Base-by-base conservation (phyloP, 2,888 invertebrate genomes). In the Hoplodrina ambigua region DNA sequence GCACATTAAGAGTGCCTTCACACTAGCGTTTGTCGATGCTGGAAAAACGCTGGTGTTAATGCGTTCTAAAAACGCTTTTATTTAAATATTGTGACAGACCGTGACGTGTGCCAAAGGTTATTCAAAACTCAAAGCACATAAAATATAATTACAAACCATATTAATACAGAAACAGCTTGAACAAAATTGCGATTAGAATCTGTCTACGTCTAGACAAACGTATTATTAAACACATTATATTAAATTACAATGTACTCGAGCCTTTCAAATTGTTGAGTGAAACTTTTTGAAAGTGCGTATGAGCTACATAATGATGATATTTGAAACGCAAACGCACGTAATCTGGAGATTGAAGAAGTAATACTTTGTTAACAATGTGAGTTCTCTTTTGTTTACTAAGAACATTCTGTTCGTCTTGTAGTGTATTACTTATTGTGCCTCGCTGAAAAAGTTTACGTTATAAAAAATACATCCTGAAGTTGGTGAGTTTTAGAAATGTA, bases 351-450 rank as follows among this genome's bases (percentile, higher is more conserved):
- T 69, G 60, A 57, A 69, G 64, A 74, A 77, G 56, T 55, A 75
- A 62, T 65, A 78, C 59, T 81, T 73, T 71, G 67, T 41, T 80
- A 69, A 73, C 58, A 67, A 69, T 68, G 54, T 58, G 61, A 59
- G 58, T 64, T 67, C 53, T 56, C 25, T 52, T 65, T 80, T 75
- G 63, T 75, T 64, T 55, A 53, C 15, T 54, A 10, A 68, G 53
- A 63, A 63, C 10, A 25, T 55, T 71, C 13, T 57, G 8, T 11
- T 76, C 71, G 25, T 56, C 44, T 46, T 37, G 25, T 65, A 55
- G 55, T 37, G 59, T 55, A 60, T 53, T 59, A 65, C 37, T 71
- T 54, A 53, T 57, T 53, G 58, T 60, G 13, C n/a, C 25, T 58
- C 11, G n/a, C 17, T 52, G 50, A 60, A 25, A n/a, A 20, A 37